These are phyloP conservation scores for Cheilosia impressa DNA, from an alignment of 2,888 invertebrate species.

Conservation along the genomic window DNA sequence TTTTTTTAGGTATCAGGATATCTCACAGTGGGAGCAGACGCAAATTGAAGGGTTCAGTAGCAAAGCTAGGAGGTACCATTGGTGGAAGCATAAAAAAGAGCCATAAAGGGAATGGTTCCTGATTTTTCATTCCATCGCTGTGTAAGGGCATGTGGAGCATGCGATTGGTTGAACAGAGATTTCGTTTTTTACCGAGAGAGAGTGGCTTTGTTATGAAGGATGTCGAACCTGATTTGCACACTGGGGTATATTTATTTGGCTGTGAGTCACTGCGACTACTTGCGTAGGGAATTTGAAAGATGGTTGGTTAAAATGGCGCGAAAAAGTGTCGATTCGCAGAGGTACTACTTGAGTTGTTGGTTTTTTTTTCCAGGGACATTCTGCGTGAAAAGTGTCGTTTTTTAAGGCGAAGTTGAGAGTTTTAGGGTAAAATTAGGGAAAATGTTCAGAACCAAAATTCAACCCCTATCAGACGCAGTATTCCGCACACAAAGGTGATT, in stretches of 20 bases:
- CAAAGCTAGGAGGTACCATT: constrained; percentile 53
- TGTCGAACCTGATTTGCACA: constrained; percentile 61
- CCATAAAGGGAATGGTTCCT: constrained; percentile 39
- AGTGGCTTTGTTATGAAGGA: background rate
- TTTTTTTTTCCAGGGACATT: constrained; percentile 10
- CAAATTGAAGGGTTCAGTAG: constrained; percentile 71
- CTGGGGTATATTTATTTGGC: constrained; percentile 12
- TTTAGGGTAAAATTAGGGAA: constrained; percentile 29
- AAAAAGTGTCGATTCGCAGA: constrained; percentile 18
- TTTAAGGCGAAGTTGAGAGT: background rate
- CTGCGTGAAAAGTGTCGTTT: constrained; percentile 7
- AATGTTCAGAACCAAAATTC: background rate
- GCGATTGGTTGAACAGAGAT: constrained; percentile 61
- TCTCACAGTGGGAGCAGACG: constrained; percentile 74
- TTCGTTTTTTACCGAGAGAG: constrained; percentile 8
- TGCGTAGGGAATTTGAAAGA: constrained; percentile 6
- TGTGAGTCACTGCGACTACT: background rate
- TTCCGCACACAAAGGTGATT: background rate
- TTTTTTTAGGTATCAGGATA: constrained; percentile 26
- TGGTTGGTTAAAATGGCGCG: constrained; percentile 53
- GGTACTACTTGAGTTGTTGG: background rate
- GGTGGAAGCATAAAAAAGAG: constrained; percentile 57
- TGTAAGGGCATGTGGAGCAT: constrained; percentile 58
- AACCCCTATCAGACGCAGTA: constrained; percentile 13
- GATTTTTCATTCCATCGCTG: background rate